phyloP scores from a whole-genome alignment of 2,888 invertebrate genomes.

The Eupithecia centaureata region DNA sequence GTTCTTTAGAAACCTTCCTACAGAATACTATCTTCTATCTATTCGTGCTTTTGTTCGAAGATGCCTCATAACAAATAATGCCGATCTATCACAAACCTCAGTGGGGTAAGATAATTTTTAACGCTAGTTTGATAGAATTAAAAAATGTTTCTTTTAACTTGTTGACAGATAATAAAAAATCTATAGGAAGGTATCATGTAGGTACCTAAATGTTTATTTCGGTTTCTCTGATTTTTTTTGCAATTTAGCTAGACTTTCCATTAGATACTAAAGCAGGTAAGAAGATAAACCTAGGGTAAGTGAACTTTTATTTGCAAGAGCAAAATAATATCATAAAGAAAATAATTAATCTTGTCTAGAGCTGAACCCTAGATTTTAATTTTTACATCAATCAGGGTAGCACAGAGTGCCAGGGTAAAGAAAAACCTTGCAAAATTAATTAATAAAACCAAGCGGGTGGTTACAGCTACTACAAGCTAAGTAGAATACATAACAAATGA shows the following conservation, averaged over 20 bases:
- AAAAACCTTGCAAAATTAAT: constrained; percentile 55
- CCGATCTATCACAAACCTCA: constrained; percentile 13
- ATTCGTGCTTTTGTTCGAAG: constrained; percentile 24
- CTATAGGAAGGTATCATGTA: too few species aligned
- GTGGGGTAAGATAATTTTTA: not conserved
- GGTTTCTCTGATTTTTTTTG: not conserved
- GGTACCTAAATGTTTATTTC: too few species aligned
- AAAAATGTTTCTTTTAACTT: not conserved
- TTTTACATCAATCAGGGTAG: constrained; percentile 11
- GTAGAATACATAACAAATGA: constrained; percentile 58
- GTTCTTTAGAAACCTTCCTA: constrained; percentile 43
- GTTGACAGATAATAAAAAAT: not conserved
- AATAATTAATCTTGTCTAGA: not conserved
- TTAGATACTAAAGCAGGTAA: not conserved
- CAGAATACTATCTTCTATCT: constrained; percentile 20
- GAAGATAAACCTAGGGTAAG: not conserved
- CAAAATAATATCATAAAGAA: not conserved
- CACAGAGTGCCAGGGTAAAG: constrained; percentile 19
- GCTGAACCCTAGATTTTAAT: not conserved
- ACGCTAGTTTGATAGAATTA: not conserved
- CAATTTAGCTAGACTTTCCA: not conserved
- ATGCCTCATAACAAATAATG: constrained; percentile 16
- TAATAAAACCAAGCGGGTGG: constrained; percentile 52
- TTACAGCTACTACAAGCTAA: constrained; percentile 32
- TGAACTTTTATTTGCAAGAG: not conserved